Evolutionary conservation across 2,888 invertebrate genomes (phyloP).

Genomic region (Chaitophorus viminalis): DNA sequence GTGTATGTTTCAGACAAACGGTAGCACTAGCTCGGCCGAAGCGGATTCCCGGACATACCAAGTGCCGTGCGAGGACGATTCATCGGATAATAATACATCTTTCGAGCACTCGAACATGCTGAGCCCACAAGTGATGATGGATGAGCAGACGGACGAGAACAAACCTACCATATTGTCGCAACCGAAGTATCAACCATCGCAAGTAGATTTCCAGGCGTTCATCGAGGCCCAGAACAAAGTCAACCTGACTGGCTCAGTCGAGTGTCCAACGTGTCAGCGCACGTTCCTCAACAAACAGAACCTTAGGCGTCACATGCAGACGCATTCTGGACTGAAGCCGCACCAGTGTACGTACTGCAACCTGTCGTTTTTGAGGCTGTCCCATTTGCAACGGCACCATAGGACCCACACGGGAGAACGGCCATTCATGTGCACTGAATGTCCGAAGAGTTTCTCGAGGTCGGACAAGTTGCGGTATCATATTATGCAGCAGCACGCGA

Average conservation of each 20-base stretch:
- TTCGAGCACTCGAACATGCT: constrained; percentile 44
- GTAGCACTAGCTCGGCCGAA: constrained; percentile 31
- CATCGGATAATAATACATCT: constrained; percentile 35
- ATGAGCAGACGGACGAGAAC: constrained; percentile 58
- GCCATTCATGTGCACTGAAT: constrained; percentile 76
- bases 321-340: constrained; percentile 65
- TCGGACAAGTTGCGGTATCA: constrained; percentile 80
- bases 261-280: constrained; percentile 63
- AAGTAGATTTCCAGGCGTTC: constrained; percentile 54
- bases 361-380: constrained; percentile 73
- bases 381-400: constrained; percentile 76
- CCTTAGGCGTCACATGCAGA: constrained; percentile 64
- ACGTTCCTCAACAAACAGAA: constrained; percentile 64
- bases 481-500: constrained; percentile 64
- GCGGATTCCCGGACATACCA: constrained; percentile 30
- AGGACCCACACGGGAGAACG: constrained; percentile 78
- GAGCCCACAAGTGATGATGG: constrained; percentile 59
- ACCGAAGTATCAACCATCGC: constrained; percentile 46
- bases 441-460: constrained; percentile 77
- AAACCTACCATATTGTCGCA: constrained; percentile 41
- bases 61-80: constrained; percentile 41
- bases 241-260: constrained; percentile 33
- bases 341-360: constrained; percentile 65
- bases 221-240: constrained; percentile 44
- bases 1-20: constrained; percentile 25